Evolutionary conservation across 2,113 vertebrate genomes (phyloP).

Genomic region (Tragelaphus imberbis): DNA sequence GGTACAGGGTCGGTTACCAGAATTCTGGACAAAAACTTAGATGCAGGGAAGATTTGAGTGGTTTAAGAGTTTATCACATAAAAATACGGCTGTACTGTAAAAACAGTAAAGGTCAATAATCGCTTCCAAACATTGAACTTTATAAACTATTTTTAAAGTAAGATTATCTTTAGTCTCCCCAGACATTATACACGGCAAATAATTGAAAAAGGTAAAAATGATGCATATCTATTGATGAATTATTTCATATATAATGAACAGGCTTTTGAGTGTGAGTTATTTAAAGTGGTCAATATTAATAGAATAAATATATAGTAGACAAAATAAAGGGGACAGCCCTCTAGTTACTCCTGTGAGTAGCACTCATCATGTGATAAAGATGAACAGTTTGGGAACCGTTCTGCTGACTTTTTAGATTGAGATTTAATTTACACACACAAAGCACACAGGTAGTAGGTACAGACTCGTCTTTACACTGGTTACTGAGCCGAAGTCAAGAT

Average conservation of each 20-base stretch:
- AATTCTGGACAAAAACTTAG: neutral
- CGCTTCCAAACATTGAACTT: neutral
- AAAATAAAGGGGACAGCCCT: neutral
- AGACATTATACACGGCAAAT: neutral
- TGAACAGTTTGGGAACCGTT: neutral
- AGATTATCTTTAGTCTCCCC: neutral
- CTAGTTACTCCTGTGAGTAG: neutral
- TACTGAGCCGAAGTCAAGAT: fast-evolving
- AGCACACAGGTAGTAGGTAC: neutral
- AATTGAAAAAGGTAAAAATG: neutral
- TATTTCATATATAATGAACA: neutral
- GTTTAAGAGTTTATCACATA: neutral
- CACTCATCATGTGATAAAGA: neutral
- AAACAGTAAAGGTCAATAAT: neutral
- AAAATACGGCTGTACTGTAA: neutral
- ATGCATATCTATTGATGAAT: neutral
- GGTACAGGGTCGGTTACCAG: neutral
- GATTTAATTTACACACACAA: neutral
- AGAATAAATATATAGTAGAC: neutral
- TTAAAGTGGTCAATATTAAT: neutral
- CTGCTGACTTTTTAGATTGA: neutral
- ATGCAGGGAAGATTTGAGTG: neutral
- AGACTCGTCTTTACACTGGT: neutral
- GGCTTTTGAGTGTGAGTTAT: neutral
- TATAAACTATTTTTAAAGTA: neutral